Evolutionary conservation across 2,797 vertebrate genomes (phyloP).

Genomic region (Microctenopoma steveboyesi): DNA sequence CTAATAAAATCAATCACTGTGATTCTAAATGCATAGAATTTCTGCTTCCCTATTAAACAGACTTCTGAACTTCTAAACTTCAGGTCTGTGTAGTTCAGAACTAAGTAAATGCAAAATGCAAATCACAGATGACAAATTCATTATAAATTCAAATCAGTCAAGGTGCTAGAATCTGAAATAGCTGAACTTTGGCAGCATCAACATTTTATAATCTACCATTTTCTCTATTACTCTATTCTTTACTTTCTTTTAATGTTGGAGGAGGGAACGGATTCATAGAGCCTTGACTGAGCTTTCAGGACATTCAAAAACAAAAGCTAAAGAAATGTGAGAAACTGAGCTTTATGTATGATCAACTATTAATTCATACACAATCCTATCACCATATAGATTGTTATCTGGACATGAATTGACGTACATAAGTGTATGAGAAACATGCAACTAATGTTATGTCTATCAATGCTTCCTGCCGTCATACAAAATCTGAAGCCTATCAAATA

Average conservation of each 20-base stretch:
- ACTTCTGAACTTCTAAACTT: not conserved
- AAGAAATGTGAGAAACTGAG: too few relatives aligned
- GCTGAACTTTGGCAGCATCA: constrained; percentile 14
- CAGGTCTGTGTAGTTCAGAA: not conserved
- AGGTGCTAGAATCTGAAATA: not conserved
- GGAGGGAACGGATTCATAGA: too few relatives aligned
- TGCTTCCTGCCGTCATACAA: not conserved
- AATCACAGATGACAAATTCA: constrained; percentile 3
- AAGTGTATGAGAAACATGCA: not conserved
- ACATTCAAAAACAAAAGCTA: too few relatives aligned
- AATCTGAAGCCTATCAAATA: not conserved
- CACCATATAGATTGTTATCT: too few relatives aligned
- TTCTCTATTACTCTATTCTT: too few relatives aligned
- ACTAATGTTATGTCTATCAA: not conserved
- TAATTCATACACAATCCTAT: too few relatives aligned
- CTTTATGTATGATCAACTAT: too few relatives aligned
- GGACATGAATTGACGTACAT: too few relatives aligned
- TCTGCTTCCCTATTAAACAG: not conserved
- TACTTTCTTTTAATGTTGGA: too few relatives aligned
- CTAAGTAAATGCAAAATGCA: constrained; percentile 16
- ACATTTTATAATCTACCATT: not conserved
- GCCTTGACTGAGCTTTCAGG: too few relatives aligned
- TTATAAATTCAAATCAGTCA: not conserved
- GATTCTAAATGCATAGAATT: constrained; percentile 1
- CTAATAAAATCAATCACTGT: constrained; percentile 4